Base-by-base conservation (phyloP, 2,797 vertebrate genomes). In the Alca torda region DNA sequence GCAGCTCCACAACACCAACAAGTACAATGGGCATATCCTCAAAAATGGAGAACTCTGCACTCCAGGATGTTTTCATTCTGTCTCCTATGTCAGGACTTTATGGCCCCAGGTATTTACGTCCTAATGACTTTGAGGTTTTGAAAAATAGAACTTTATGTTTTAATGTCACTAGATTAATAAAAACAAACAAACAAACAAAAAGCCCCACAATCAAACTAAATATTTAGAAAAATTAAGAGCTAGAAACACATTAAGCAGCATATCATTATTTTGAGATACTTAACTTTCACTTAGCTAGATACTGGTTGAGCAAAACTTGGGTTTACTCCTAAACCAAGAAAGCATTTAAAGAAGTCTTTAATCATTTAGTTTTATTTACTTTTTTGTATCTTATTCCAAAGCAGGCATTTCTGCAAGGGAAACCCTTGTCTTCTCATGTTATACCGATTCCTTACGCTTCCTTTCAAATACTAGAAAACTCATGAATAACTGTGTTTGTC, bases 61-160 rank as follows among this genome's bases (percentile, higher is more conserved):
- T 99, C 93, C 98, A 99, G 93, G 99, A 99, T 16, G 98, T 99
- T 84, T 99, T 99, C 81, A 99, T 99, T 87, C 98, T 99, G 26
- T 99, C 99, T 59, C 98, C 99, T 1, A 98, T 99, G 94, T 98
- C 99, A 43, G 98, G 99, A 95, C 98, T 99, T 93, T 99, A 98
- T 75, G 98, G 98, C 81, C 98, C 98, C 97, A 99, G 99, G 99
- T 99, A 98, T 76, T 89, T 96, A 93, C 17, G 5, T 84, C 50
- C 28, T 50, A 43, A 30, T 31, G n/a, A 33, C 56, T 16, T 5
- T 26, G 19, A 28, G 25, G 39, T 9, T 79, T 70, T 59, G n/a
- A 53, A 67, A 79, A 87, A 21, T 4, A 13, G n/a, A 31, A 43
- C 10, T 43, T 76, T 88, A 13, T 6, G 15, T 11, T 69, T 65